These are phyloP conservation scores for Lasioglossum albipes DNA, from an alignment of 1,140 invertebrate genomes.

Conservation along the genomic window DNA sequence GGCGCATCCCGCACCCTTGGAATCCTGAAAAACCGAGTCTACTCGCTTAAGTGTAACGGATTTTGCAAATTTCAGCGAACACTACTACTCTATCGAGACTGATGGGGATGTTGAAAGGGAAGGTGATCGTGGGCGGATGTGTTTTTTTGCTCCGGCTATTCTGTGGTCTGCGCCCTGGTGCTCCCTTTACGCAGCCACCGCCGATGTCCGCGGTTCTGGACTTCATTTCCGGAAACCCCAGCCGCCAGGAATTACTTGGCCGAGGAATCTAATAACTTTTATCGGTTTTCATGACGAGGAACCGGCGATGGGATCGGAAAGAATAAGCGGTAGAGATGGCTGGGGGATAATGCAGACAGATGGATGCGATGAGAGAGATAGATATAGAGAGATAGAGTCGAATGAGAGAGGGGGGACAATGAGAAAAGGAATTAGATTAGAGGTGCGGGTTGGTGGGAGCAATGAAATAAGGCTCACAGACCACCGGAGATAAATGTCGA, in stretches of 20 bases:
- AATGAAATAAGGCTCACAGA: constrained; percentile 24
- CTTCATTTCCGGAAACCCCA: constrained; percentile 33
- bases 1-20: no score
- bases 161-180: no score
- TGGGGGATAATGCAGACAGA: constrained; percentile 41
- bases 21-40: no score
- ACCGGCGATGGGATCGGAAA: constrained; percentile 4
- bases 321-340: constrained; percentile 34
- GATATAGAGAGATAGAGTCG: no score
- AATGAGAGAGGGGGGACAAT: no score
- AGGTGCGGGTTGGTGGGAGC: not conserved
- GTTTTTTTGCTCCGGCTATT: not conserved
- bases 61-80: no score
- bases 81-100: not conserved
- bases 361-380: not conserved
- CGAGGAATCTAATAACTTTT: constrained; percentile 47
- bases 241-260: constrained; percentile 36
- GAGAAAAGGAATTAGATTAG: no score
- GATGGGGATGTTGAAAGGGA: not conserved
- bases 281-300: constrained; percentile 40
- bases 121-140: not conserved
- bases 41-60: no score
- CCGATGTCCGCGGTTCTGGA: not conserved
- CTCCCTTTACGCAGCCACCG: not conserved
- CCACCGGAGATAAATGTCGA: constrained; percentile 13